Conservation (phyloP, 2,113 vertebrate species). For the Crocuta crocuta region DNA sequence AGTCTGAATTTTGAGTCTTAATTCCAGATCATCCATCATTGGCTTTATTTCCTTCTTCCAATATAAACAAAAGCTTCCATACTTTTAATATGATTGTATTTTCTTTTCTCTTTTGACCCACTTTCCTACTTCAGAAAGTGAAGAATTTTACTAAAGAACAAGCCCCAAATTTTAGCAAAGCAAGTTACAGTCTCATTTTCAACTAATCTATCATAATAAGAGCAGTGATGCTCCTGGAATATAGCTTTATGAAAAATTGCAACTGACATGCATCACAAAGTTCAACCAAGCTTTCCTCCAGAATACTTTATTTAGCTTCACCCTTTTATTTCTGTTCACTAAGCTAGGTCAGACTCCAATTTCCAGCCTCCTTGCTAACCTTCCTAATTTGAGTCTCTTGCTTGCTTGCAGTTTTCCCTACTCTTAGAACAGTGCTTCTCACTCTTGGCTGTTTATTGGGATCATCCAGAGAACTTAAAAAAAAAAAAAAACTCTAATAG, state of each 20-base stretch:
- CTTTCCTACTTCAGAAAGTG: conserved; percentile 28
- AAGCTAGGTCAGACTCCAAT: conserved; percentile 61
- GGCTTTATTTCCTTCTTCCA: conserved; percentile 46
- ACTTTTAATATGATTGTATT: not conserved
- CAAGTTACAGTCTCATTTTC: conserved; percentile 21
- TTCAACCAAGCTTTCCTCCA: conserved; percentile 31
- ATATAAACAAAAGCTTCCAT: conserved; percentile 2
- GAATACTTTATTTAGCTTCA: conserved; percentile 60
- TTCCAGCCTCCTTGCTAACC: conserved; percentile 45
- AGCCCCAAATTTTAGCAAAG: conserved; percentile 16
- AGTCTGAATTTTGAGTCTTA: conserved; percentile 70
- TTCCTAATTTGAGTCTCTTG: conserved; percentile 56
- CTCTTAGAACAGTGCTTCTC: not conserved
- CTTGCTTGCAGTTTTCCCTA: not conserved
- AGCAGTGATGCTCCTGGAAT: not conserved
- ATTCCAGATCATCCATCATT: not conserved
- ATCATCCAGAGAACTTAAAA: conserved; percentile 15
- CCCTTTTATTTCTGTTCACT: conserved; percentile 62
- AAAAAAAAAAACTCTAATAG: not conserved
- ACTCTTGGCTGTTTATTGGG: conserved; percentile 26
- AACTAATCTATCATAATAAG: conserved; percentile 53
- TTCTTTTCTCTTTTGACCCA: not conserved
- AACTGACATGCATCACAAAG: conserved; percentile 54
- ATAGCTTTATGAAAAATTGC: conserved; percentile 70
- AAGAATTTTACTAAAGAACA: conserved; percentile 44